Conservation (phyloP, 2,888 invertebrate species). For the Morpho helenor region DNA sequence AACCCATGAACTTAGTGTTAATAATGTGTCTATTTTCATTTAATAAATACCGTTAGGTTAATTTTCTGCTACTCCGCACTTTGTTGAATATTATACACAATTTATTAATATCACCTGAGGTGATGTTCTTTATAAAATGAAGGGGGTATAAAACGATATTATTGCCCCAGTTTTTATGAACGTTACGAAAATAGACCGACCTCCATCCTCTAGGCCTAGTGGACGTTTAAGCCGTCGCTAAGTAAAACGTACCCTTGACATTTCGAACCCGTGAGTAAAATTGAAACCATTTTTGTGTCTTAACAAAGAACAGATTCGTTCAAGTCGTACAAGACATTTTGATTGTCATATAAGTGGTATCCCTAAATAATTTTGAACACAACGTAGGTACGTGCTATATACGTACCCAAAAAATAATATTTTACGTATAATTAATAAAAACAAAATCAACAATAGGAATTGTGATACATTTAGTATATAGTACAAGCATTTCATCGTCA, state of each 20-base stretch:
- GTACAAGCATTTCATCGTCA: no score
- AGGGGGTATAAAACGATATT: constrained; percentile 2
- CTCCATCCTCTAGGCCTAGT: constrained; percentile 1
- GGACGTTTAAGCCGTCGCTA: constrained; percentile 3
- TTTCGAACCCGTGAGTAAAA: background rate
- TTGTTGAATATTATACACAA: background rate
- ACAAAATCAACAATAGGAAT: no score
- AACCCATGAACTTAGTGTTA: no score
- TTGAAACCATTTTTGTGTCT: background rate
- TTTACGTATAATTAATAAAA: no score
- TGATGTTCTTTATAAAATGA: background rate
- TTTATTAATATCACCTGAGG: background rate
- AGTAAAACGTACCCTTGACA: constrained; percentile 9
- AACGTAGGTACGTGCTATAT: no score
- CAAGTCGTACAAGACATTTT: no score
- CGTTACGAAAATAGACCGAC: constrained; percentile 7
- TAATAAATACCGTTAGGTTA: background rate
- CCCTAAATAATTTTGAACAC: no score
- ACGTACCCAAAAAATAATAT: no score
- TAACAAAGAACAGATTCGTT: no score
- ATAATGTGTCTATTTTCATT: no score
- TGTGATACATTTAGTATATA: no score
- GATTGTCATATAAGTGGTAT: no score
- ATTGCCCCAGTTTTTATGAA: constrained; percentile 2
- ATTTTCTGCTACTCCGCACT: background rate